Conservation (phyloP, 2,113 vertebrate genomes). For the Abramis brama region DNA sequence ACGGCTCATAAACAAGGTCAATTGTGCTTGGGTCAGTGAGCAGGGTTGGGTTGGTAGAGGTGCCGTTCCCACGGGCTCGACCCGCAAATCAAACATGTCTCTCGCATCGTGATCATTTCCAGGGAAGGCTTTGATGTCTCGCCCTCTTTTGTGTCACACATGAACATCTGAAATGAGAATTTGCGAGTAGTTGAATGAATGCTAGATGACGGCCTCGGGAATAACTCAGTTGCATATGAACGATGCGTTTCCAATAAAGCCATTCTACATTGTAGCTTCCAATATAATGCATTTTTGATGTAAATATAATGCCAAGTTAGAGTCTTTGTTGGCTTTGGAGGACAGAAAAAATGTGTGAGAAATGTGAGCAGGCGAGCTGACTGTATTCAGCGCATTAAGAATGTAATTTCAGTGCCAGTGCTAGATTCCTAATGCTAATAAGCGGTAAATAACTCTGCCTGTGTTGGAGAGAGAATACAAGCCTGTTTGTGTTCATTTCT, state of each 20-base stretch:
- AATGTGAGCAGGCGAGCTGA: slow-evolving; percentile 37
- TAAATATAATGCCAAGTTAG: neutral
- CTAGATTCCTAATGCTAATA: neutral
- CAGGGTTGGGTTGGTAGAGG: too few species aligned
- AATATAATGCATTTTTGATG: slow-evolving; percentile 15
- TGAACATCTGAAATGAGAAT: neutral
- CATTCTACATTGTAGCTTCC: neutral
- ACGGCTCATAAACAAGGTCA: neutral
- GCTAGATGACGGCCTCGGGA: neutral
- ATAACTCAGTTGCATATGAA: neutral
- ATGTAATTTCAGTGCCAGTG: neutral
- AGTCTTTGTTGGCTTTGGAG: neutral
- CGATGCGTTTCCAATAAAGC: neutral
- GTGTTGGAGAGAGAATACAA: neutral
- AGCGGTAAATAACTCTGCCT: neutral
- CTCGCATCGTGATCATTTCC: neutral
- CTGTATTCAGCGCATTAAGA: slow-evolving; percentile 26
- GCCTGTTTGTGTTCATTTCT: neutral
- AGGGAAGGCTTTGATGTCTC: neutral
- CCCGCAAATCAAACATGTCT: neutral
- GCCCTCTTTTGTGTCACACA: neutral
- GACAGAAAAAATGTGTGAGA: slow-evolving; percentile 22
- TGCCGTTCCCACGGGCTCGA: neutral
- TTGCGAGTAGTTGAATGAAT: neutral
- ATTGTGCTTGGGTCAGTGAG: neutral